Evolutionary conservation across 2,888 invertebrate genomes (phyloP).

Genomic region (Chaitophorus viminalis): DNA sequence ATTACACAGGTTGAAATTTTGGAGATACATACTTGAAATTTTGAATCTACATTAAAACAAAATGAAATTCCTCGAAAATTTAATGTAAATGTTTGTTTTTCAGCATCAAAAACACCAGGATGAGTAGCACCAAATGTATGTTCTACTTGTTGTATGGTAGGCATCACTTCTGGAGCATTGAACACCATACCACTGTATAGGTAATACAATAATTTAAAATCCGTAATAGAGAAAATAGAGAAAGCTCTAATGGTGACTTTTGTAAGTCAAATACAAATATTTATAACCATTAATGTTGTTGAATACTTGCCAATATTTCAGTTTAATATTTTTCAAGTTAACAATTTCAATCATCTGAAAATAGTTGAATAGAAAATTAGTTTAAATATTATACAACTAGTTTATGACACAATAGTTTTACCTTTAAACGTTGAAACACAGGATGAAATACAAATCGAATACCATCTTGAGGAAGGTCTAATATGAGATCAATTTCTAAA

Average conservation of each 20-base stretch:
- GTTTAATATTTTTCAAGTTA: conserved; percentile 94
- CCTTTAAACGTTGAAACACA: conserved; percentile 72
- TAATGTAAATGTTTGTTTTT: conserved; percentile 92
- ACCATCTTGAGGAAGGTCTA: conserved; percentile 96
- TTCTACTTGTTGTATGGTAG: conserved; percentile 97
- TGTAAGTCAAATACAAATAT: conserved; percentile 42
- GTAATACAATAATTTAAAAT: conserved; percentile 29
- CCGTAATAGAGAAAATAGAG: not conserved
- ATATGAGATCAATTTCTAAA: conserved; percentile 91
- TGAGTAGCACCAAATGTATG: conserved; percentile 99
- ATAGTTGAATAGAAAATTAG: conserved; percentile 62
- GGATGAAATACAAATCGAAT: conserved; percentile 97
- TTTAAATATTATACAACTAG: conserved; percentile 5
- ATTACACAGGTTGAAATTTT: not conserved
- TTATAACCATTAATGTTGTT: conserved; percentile 11
- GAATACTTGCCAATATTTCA: conserved; percentile 89
- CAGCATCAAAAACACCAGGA: conserved; percentile 96
- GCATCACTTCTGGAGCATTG: conserved; percentile 92
- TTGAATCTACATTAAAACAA: conserved; percentile 94
- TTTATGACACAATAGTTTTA: conserved; percentile 65
- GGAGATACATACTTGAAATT: conserved; percentile 72
- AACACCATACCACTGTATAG: conserved; percentile 80
- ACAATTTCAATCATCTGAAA: conserved; percentile 92
- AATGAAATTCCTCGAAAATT: conserved; percentile 97
- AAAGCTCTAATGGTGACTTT: not conserved